Evolutionary conservation across 2,797 vertebrate genomes (phyloP).

Genomic region (Odontamblyopus lacepedii): DNA sequence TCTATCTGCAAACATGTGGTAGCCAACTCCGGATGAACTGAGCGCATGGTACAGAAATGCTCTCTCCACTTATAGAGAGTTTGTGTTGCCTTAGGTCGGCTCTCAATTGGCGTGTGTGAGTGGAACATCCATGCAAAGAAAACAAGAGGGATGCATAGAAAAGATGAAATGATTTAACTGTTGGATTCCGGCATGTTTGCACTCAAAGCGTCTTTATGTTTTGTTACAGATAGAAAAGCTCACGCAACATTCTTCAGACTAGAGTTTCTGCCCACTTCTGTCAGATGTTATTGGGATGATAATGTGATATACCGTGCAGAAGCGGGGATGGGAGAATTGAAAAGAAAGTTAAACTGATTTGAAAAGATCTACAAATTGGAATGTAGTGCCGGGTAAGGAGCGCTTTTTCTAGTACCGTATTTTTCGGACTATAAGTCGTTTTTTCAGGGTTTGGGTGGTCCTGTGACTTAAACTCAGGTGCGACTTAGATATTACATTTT

Average conservation of each 20-base stretch:
- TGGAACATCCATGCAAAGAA: slow-evolving; percentile 41
- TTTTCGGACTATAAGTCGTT: too few species aligned
- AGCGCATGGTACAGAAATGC: slow-evolving; percentile 16
- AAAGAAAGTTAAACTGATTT: too few species aligned
- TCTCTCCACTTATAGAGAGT: slow-evolving; percentile 3
- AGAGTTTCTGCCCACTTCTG: neutral
- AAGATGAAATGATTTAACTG: slow-evolving; percentile 55
- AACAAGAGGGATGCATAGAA: slow-evolving; percentile 41
- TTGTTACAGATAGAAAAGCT: slow-evolving; percentile 28
- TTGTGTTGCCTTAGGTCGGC: slow-evolving; percentile 17
- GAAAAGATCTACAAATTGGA: neutral
- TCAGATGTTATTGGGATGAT: slow-evolving; percentile 29
- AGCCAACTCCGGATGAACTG: slow-evolving; percentile 37
- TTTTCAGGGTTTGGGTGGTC: too few species aligned
- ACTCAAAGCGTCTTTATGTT: slow-evolving; percentile 21
- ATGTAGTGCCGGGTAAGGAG: neutral
- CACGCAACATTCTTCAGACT: slow-evolving; percentile 6
- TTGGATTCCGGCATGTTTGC: slow-evolving; percentile 55
- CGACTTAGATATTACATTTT: too few species aligned
- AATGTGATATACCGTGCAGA: neutral
- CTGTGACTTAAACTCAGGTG: too few species aligned
- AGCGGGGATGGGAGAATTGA: neutral
- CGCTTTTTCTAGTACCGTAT: too few species aligned
- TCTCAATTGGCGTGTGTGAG: slow-evolving; percentile 2
- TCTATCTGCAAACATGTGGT: slow-evolving; percentile 22